Base-by-base conservation (phyloP, 1,140 invertebrate species). In the Drosophila ananassae region DNA sequence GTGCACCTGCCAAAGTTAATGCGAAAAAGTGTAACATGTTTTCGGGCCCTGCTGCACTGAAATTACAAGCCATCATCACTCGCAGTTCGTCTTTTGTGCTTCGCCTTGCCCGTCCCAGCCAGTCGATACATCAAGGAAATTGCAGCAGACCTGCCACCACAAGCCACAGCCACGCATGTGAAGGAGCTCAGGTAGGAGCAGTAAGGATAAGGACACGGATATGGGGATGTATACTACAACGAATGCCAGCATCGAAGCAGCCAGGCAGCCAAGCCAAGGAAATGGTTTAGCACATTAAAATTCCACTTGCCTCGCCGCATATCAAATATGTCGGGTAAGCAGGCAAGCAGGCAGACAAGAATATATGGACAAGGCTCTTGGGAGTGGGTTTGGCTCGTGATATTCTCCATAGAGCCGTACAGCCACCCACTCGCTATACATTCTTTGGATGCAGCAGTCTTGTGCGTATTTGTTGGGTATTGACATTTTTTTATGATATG, bases 261-360 rank as follows among this genome's bases (percentile, higher is more conserved):
- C 10, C 34, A 37, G 34, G 34, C 12, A 37, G 34, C 17, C 44
- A 34, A 73, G 47, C 79, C 78, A 82, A 77, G 76, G 72, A 89
- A 89, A 89, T 89, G 84, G 83, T 74, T 89, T 89, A 74, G 84
- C 79, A 77, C 84, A 89, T 89, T 89, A 89, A 89, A 89, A 89
- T 89, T 89, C 84, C 83, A 79, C 84, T 89, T 89, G 83, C 83
- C 61, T 68, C 73, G 84, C 78, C 89, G 83, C 83, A 89, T 89
- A 89, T 83, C 79, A 89, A 89, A 89, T 89, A 83, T 83, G 75
- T 66, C 67, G 64, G 52, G 56, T 76, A 76, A 76, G 71, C 59
- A 61, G 28, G 4, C 59, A 61, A 22, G 4, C 25, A 32, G 24
- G 22, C 9, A 44, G 41, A 30, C 22, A 48, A 17, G 25, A 24